phyloP scores from a whole-genome alignment of 1,140 invertebrate genomes.

The Drosophila ohnishii region DNA sequence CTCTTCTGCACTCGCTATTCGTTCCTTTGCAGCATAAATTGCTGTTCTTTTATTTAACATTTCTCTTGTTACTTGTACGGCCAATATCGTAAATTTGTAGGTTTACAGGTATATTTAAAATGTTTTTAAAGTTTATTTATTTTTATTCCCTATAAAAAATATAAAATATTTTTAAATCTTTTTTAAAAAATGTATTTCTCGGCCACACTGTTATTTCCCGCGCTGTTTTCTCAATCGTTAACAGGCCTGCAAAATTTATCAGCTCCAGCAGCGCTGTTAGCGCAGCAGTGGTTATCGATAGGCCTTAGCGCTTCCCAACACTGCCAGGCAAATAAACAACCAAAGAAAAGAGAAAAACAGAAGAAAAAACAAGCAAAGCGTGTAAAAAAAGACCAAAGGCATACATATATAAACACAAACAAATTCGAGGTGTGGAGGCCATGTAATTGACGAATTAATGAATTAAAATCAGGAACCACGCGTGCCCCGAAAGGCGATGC shows the following conservation, averaged over 20 bases:
- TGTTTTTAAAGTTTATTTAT: background rate
- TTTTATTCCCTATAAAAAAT: background rate
- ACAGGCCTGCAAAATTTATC: too few relatives aligned
- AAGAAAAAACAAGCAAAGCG: conserved; percentile 51
- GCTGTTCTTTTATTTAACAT: conserved; percentile 1
- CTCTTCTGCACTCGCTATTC: conserved; percentile 37
- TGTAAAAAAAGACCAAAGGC: conserved; percentile 42
- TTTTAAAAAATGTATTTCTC: background rate
- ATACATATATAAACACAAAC: conserved; percentile 41
- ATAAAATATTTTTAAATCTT: background rate
- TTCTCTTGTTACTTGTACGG: too few relatives aligned
- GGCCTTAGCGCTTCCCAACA: conserved; percentile 12
- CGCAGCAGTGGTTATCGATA: conserved; percentile 45
- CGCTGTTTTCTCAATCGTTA: background rate
- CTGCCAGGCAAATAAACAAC: conserved; percentile 59
- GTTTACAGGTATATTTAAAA: background rate
- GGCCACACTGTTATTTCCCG: conserved; percentile 7
- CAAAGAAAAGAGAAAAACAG: conserved; percentile 33
- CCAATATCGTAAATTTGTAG: background rate
- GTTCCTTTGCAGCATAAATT: conserved; percentile 25
- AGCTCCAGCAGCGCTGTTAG: conserved; percentile 26
- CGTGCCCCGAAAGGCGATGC: background rate
- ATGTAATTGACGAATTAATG: conserved; percentile 31
- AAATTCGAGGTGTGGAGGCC: conserved; percentile 31
- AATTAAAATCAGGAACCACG: conserved; percentile 26